These are phyloP conservation scores for Ovis canadensis DNA, from an alignment of 2,113 vertebrate genomes.

Conservation along the genomic window DNA sequence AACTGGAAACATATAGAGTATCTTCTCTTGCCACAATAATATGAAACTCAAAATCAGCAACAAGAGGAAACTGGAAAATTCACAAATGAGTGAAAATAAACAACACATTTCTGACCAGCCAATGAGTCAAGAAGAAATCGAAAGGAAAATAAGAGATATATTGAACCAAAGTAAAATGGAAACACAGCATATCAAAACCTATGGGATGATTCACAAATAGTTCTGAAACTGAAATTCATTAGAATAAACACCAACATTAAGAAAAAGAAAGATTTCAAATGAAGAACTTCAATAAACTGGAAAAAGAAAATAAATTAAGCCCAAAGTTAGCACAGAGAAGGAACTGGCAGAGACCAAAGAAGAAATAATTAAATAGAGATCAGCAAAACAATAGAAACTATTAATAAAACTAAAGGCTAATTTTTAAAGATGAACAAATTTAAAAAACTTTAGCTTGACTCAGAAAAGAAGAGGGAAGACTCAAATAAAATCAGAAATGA, in stretches of 20 bases:
- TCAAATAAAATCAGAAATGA: neutral
- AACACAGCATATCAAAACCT: neutral
- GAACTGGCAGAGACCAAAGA: neutral
- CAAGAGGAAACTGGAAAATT: neutral
- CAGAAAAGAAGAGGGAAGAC: neutral
- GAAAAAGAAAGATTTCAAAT: neutral
- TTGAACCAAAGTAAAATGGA: neutral
- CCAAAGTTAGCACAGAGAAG: neutral
- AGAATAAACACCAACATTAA: neutral
- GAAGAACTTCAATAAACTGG: neutral
- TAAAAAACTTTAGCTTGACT: neutral
- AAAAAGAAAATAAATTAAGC: neutral
- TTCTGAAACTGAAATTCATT: neutral
- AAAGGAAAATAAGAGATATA: neutral
- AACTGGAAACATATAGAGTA: neutral
- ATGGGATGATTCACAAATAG: neutral
- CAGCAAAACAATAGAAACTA: neutral
- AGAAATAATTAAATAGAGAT: neutral
- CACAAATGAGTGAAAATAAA: neutral
- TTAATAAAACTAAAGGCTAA: neutral
- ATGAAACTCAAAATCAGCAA: neutral
- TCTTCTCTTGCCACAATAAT: neutral
- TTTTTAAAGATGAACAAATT: neutral
- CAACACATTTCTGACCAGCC: neutral
- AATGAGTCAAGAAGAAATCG: neutral